A percentile compares a stretch with the other conserved stretches of the same genome.
These are phyloP conservation scores for Bergia sp. DNA, from an alignment of 92 coral and sea anemone genomes.

Conservation along the genomic window DNA sequence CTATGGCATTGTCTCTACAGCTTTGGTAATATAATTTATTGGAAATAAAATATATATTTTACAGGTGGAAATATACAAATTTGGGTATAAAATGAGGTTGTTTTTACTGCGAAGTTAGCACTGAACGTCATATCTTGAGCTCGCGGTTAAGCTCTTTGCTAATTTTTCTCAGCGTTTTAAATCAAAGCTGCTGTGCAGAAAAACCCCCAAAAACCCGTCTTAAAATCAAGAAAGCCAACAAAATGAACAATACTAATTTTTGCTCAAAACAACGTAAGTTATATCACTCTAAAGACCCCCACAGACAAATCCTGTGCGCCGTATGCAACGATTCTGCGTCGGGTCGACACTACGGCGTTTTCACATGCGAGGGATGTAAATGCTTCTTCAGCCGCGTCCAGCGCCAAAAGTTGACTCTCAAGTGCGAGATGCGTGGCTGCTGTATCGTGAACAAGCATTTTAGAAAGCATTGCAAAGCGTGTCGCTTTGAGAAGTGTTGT, in stretches of 20 bases:
- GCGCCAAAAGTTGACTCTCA: background rate
- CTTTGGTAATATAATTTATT: background rate
- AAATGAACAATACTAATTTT: background rate
- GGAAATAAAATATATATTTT: background rate
- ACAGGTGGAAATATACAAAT: conserved; percentile 38
- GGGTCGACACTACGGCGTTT: conserved; percentile 28
- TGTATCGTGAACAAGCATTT: background rate
- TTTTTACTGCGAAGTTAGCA: background rate
- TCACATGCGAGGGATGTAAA: conserved; percentile 34
- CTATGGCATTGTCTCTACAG: background rate
- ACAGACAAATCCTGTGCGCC: conserved; percentile 15
- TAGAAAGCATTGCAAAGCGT: conserved; percentile 22
- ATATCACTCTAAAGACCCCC: background rate
- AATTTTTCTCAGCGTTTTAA: background rate
- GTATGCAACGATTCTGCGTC: conserved; percentile 21
- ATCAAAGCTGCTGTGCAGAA: background rate
- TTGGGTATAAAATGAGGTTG: conserved; percentile 3
- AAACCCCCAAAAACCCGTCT: background rate
- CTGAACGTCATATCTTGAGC: background rate
- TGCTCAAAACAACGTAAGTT: conserved; percentile 12
- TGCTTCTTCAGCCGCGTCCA: conserved; percentile 23
- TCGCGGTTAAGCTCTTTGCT: background rate
- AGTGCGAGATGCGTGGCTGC: conserved; percentile 5
- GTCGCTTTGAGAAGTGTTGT: conserved; percentile 36
- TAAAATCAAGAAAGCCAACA: background rate